phyloP scores from a whole-genome alignment of 2,888 invertebrate genomes.

The Melieria picta region DNA sequence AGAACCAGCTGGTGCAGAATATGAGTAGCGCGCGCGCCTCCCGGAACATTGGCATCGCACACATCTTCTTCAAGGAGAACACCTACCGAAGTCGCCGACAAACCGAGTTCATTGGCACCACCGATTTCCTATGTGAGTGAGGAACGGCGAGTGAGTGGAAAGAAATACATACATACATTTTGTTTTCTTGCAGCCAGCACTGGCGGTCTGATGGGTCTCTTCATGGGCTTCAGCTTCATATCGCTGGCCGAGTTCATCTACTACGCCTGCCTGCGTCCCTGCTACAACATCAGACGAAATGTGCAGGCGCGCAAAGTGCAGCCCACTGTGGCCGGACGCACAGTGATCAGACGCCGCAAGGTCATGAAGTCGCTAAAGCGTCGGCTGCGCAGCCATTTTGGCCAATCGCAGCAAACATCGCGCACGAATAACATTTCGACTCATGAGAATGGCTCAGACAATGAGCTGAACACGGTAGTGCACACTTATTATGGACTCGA shows the following conservation, averaged over 20 bases:
- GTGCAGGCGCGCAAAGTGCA: slow-evolving; percentile 34
- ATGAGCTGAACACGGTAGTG: no score
- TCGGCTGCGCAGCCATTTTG: no score
- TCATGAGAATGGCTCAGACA: no score
- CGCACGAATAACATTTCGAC: no score
- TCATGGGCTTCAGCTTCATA: slow-evolving; percentile 86
- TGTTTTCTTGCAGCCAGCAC: slow-evolving; percentile 71
- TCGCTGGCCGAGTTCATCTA: slow-evolving; percentile 82
- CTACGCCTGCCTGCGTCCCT: slow-evolving; percentile 73
- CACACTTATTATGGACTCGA: no score
- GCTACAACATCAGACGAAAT: slow-evolving; percentile 64
- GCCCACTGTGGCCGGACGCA: not conserved
- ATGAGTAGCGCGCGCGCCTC: slow-evolving; percentile 40
- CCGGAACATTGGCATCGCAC: slow-evolving; percentile 75
- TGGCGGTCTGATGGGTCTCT: slow-evolving; percentile 83
- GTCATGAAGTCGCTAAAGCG: no score
- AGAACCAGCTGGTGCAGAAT: slow-evolving; percentile 38
- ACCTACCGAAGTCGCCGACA: slow-evolving; percentile 76
- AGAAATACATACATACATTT: no score
- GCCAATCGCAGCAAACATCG: no score
- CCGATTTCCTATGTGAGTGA: slow-evolving; percentile 79
- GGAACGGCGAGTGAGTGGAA: not conserved
- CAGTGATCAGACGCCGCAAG: no score
- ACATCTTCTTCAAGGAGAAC: slow-evolving; percentile 76
- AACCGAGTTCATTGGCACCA: slow-evolving; percentile 80